Evolutionary conservation across 1,140 invertebrate genomes (phyloP).

Genomic region (Penaeus japonicus): DNA sequence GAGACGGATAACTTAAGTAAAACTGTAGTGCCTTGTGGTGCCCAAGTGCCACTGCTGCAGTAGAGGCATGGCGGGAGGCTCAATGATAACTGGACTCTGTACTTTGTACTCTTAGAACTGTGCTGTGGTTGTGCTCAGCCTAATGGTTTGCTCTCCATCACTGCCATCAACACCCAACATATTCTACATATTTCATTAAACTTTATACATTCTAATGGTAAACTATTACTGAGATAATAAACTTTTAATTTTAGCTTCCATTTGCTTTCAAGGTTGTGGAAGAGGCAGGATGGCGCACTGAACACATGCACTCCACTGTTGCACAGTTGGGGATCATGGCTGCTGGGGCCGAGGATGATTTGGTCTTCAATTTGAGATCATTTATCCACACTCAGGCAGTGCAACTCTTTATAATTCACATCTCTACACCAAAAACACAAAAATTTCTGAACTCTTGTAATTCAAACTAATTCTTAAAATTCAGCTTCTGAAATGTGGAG

Average conservation of each 20-base stretch:
- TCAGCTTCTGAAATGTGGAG: too few species aligned
- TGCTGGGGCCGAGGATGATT: slow-evolving; percentile 29
- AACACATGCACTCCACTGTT: not conserved
- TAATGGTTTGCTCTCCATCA: not conserved
- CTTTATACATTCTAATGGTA: too few species aligned
- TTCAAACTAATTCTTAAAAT: too few species aligned
- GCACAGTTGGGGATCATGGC: slow-evolving; percentile 52
- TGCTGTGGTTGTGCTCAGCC: slow-evolving; percentile 1
- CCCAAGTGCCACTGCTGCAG: slow-evolving; percentile 30
- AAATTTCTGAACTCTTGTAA: too few species aligned
- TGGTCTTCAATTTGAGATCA: slow-evolving; percentile 31
- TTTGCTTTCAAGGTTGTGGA: too few species aligned
- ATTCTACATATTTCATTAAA: too few species aligned
- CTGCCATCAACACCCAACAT: not conserved
- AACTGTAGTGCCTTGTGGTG: slow-evolving; percentile 2
- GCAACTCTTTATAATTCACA: too few species aligned
- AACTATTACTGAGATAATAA: too few species aligned
- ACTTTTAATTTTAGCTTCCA: too few species aligned
- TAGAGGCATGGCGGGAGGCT: slow-evolving; percentile 43
- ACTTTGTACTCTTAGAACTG: slow-evolving; percentile 48
- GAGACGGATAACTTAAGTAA: slow-evolving; percentile 28
- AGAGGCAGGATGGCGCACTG: not conserved
- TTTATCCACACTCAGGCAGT: not conserved
- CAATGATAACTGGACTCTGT: slow-evolving; percentile 42
- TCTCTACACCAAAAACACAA: too few species aligned